Base-by-base conservation (phyloP, 2,888 invertebrate species). In the Drosophila melanosoma region DNA sequence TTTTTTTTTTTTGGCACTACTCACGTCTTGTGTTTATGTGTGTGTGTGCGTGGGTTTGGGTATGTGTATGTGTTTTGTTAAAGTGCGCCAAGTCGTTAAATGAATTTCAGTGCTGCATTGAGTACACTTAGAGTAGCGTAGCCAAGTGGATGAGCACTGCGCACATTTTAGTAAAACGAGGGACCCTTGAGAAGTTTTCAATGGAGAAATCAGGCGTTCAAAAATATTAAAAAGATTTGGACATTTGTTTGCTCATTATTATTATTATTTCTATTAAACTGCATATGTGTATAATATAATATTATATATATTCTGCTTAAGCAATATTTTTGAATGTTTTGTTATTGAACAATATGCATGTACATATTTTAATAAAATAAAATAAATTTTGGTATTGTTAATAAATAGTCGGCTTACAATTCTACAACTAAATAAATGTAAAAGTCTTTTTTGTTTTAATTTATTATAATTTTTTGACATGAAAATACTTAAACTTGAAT, bases 81-180 rank as follows among this genome's bases (percentile, higher is more conserved):
- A 82, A 89, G 89, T 87, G 85, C 83, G 85, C 80, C 85, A 85
- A 85, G 90, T 85, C 85, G 88, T 89, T 87, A 89, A 85, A 85
- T 85, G 89, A 85, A 85, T 89, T 89, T 87, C 89, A 85, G 88
- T 89, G 86, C 79, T 80, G 82, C 79, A 81, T 81, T 81, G 74
- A 79, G 82, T 61, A 79, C 88, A 82, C 89, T 89, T 69, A 71
- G 83, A 82, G 89, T 49, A 88, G 89, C 65, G 69, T 60, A 79
- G 87, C 74, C 84, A 89, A 87, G 82, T 89, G 85, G 84, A 73
- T 79, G 73, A 84, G 82, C 80, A 87, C 73, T 63, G 85, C 62
- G 66, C 69, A 70, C 76, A 79, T 76, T 71, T 77, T 57, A 74
- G 67, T 45, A 7, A 36, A 23, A 23, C 78, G 69, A 77, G 73